Evolutionary conservation across 2,113 vertebrate genomes (phyloP).

Genomic region (Notechis scutatus): DNA sequence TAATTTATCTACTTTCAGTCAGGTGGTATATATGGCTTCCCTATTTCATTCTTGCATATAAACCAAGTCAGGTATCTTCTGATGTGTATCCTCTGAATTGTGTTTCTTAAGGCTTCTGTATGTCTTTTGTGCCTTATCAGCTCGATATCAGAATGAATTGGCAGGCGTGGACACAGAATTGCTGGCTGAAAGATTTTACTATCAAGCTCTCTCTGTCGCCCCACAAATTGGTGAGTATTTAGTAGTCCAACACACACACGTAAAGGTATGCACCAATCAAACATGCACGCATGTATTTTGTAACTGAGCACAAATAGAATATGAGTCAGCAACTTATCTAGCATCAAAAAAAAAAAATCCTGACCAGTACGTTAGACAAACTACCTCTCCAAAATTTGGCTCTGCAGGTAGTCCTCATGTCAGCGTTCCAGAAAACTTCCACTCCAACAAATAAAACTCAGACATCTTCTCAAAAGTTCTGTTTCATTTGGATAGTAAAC

Average conservation of each 20-base stretch:
- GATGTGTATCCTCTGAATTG: neutral
- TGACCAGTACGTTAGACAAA: neutral
- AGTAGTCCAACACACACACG: neutral
- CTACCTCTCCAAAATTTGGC: neutral
- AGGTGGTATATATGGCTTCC: neutral
- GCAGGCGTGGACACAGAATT: conserved; percentile 91
- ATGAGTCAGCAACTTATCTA: neutral
- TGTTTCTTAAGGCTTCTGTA: neutral
- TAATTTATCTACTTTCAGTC: neutral
- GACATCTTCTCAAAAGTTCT: no score
- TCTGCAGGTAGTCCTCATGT: no score
- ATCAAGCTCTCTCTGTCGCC: conserved; percentile 92
- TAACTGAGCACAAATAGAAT: neutral
- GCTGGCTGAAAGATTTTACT: conserved; percentile 93
- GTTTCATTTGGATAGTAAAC: no score
- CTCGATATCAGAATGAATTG: conserved; percentile 95
- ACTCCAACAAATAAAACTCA: no score
- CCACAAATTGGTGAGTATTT: conserved; percentile 87
- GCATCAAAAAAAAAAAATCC: neutral
- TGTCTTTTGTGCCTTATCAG: conserved; percentile 61
- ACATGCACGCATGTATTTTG: neutral
- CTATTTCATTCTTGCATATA: neutral
- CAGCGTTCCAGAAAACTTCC: no score
- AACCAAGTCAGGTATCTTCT: neutral
- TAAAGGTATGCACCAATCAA: neutral